Percentiles rank a stretch among this genome's conserved stretches.
Conservation (phyloP, 2,113 vertebrate genomes). For the Laticauda colubrina region DNA sequence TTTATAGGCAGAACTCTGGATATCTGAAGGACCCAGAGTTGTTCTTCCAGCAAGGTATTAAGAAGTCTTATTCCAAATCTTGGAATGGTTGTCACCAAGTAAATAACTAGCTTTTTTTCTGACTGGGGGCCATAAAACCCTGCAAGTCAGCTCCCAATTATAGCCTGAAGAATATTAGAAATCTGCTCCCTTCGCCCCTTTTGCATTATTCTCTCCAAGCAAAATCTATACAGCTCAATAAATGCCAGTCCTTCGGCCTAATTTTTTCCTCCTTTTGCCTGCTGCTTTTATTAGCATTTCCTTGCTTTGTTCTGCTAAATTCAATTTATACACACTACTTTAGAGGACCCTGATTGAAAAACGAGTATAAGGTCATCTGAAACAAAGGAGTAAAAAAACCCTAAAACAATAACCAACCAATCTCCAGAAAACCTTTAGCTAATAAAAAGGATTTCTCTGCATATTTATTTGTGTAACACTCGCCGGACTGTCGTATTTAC, state of each 20-base stretch:
- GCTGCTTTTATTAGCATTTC: neutral
- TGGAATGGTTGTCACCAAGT: neutral
- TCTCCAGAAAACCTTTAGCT: conserved; percentile 42
- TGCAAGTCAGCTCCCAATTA: neutral
- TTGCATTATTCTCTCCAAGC: neutral
- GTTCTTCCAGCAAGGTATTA: neutral
- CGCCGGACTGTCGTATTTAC: conserved; percentile 81
- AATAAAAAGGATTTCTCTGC: conserved; percentile 70
- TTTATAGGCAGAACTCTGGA: neutral
- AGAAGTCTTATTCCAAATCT: neutral
- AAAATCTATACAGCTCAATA: neutral
- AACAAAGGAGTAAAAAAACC: neutral
- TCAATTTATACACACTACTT: neutral
- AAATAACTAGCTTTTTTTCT: neutral
- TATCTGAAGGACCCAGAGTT: neutral
- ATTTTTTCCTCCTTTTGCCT: neutral
- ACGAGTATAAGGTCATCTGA: neutral
- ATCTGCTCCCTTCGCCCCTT: neutral
- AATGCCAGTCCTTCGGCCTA: neutral
- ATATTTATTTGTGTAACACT: conserved; percentile 73
- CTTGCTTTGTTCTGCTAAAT: neutral
- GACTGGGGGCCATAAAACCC: neutral
- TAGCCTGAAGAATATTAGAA: neutral
- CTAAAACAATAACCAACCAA: neutral
- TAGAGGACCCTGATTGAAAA: neutral